Evolutionary conservation across 2,888 invertebrate species (phyloP).

Genomic region (Andrena trimmerana): DNA sequence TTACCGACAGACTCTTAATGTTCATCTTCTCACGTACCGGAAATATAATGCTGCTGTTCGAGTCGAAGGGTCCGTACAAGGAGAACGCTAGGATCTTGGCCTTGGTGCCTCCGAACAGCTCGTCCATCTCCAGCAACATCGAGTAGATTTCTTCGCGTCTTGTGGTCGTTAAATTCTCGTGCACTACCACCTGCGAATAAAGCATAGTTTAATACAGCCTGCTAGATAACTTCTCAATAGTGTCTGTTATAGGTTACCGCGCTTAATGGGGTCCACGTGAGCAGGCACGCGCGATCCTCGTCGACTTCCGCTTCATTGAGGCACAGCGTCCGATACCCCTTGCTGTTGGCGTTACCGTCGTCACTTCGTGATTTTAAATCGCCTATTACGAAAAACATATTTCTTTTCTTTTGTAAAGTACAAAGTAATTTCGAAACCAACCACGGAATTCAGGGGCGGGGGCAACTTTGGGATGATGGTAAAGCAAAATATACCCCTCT

Average conservation of each 20-base stretch:
- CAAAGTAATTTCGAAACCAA: background rate
- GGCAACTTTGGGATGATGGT: too few relatives aligned
- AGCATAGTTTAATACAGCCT: background rate
- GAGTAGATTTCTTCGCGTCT: slow-evolving; percentile 90
- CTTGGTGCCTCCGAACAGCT: slow-evolving; percentile 89
- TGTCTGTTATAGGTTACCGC: slow-evolving; percentile 40
- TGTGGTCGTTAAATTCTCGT: slow-evolving; percentile 86
- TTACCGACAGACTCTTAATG: background rate
- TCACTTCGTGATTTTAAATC: slow-evolving; percentile 8
- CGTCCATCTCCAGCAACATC: slow-evolving; percentile 89
- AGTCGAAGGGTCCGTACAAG: slow-evolving; percentile 90
- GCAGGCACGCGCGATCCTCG: slow-evolving; percentile 70
- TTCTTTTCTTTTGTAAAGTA: background rate
- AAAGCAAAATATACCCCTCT: too few relatives aligned
- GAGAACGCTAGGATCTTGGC: slow-evolving; percentile 88
- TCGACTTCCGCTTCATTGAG: slow-evolving; percentile 58
- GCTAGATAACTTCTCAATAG: background rate
- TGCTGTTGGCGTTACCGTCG: background rate
- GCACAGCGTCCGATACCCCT: slow-evolving; percentile 80
- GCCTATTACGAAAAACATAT: background rate
- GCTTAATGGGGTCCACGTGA: slow-evolving; percentile 79
- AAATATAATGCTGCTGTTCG: slow-evolving; percentile 89
- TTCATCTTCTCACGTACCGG: slow-evolving; percentile 80
- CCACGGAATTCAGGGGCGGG: too few relatives aligned
- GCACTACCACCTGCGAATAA: slow-evolving; percentile 87